phyloP scores from a whole-genome alignment of 2,888 invertebrate species.

The Sminthurinus aureus region DNA sequence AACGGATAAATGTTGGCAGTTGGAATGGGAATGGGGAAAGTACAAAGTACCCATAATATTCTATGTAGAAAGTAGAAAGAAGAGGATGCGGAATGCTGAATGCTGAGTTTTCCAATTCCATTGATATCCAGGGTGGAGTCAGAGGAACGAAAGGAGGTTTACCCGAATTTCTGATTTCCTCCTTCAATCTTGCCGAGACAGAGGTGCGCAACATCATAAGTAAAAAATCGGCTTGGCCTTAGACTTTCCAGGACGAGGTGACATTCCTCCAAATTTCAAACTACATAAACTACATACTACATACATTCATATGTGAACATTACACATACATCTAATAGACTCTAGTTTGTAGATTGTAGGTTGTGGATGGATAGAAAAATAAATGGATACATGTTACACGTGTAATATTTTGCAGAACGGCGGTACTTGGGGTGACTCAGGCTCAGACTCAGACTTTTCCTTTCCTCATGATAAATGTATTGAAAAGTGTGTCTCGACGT shows the following conservation, averaged over 20 bases:
- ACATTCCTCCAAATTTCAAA: not conserved
- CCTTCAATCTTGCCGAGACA: not conserved
- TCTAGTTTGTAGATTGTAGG: too few relatives aligned
- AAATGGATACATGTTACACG: too few relatives aligned
- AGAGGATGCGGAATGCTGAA: not conserved
- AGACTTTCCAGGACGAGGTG: slow-evolving; percentile 7
- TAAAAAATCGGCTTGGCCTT: slow-evolving; percentile 13
- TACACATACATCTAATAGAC: too few relatives aligned
- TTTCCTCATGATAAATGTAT: slow-evolving; percentile 6
- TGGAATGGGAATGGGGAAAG: too few relatives aligned
- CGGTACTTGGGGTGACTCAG: not conserved
- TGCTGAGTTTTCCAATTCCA: not conserved
- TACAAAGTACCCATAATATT: too few relatives aligned
- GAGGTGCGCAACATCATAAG: slow-evolving; percentile 20
- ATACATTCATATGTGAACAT: too few relatives aligned
- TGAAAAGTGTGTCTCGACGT: slow-evolving; percentile 9
- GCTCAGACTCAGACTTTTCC: not conserved
- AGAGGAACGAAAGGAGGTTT: not conserved
- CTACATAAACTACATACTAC: too few relatives aligned
- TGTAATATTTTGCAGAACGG: too few relatives aligned
- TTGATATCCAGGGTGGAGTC: slow-evolving; percentile 12
- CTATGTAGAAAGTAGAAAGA: not conserved
- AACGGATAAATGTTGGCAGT: too few relatives aligned
- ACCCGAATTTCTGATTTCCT: slow-evolving; percentile 17
- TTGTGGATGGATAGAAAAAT: too few relatives aligned